These are phyloP conservation scores for Oreochromis tanganicae DNA, from an alignment of 2,113 vertebrate genomes.

Conservation along the genomic window DNA sequence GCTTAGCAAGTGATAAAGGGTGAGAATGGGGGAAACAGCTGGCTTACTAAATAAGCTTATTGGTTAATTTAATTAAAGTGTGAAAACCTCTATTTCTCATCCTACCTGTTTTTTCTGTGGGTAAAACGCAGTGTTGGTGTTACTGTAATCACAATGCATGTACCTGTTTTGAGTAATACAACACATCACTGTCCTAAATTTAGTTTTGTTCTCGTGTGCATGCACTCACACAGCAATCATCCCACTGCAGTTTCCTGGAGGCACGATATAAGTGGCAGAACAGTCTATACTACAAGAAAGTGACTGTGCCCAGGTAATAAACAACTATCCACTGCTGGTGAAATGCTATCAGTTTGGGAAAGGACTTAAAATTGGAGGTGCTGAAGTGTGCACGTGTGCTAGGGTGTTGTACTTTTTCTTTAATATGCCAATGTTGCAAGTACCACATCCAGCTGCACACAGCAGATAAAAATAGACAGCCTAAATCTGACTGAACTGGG, in stretches of 20 bases:
- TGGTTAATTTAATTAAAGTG: neutral
- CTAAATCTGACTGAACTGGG: neutral
- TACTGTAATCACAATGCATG: neutral
- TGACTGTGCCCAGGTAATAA: neutral
- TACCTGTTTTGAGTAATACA: neutral
- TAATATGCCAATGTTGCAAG: neutral
- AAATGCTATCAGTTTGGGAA: neutral
- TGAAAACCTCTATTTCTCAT: neutral
- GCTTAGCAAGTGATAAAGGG: neutral
- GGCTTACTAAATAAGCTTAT: neutral
- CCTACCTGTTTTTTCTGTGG: neutral
- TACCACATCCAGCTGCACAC: neutral
- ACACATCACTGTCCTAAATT: neutral
- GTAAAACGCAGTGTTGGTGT: neutral
- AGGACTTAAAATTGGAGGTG: neutral
- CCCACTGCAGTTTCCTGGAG: neutral
- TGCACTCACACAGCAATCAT: fast-evolving
- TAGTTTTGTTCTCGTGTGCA: neutral
- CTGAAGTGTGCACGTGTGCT: neutral
- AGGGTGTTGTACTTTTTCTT: neutral
- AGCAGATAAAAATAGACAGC: neutral
- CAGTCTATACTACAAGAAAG: neutral
- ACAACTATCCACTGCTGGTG: neutral
- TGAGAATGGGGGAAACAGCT: neutral
- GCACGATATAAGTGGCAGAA: neutral